Conservation (phyloP, 2,113 vertebrate species). For the Epinephelus cyanopodus region DNA sequence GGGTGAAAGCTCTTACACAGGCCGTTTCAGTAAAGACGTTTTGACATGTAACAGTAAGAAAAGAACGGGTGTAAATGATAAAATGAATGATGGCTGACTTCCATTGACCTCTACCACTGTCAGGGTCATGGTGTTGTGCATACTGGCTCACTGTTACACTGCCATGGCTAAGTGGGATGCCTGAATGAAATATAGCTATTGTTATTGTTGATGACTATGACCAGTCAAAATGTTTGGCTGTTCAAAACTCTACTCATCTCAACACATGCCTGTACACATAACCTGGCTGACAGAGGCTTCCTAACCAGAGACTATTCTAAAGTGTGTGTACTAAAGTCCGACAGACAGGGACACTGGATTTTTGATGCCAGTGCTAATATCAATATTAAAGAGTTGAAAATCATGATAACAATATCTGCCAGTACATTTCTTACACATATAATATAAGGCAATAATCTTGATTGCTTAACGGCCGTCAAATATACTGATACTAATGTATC, state of each 20-base stretch:
- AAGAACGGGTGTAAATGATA: background rate
- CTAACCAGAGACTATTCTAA: background rate
- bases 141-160: background rate
- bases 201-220: background rate
- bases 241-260: background rate
- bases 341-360: background rate
- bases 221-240: background rate
- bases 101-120: slow-evolving; percentile 3
- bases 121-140: background rate
- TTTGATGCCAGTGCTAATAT: background rate
- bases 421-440: background rate
- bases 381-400: background rate
- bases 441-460: background rate
- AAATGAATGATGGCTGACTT: background rate
- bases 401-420: background rate
- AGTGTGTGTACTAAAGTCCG: background rate
- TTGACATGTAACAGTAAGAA: background rate
- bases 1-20: background rate
- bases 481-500: background rate
- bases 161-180: background rate
- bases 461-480: background rate
- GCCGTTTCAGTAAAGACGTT: background rate
- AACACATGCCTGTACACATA: background rate
- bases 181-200: background rate
- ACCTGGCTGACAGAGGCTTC: background rate